Base-by-base conservation (phyloP, 1,140 invertebrate genomes). In the Papilio dardanus region DNA sequence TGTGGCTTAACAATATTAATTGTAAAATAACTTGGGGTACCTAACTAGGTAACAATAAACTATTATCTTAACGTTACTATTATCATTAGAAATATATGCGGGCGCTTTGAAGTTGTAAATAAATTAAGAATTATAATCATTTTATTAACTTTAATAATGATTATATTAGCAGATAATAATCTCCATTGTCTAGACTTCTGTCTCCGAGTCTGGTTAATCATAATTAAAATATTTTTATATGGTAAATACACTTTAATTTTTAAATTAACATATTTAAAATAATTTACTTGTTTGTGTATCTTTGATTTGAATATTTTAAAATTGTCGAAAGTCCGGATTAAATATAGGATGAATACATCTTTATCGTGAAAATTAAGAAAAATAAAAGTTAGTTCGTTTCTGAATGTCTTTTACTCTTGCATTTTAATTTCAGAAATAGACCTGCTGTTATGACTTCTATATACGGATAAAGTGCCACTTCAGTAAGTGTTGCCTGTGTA, bases 11-110 rank as follows among this genome's bases (percentile, higher is more conserved):
- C n/a, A 42, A 69, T 69, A 21, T 19, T 24, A 21, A 35, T 24
- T 21, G 3, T 19, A 68, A 6, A 21, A 69, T 42, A 14, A 35
- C 33, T 14, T 10, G 14, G 67, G 31, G 67, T 19, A 40, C 37
- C 16, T 69, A 66, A 66, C 33, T 69, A 69, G 67, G 67, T 40
- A 35, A 69, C 67, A 14, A 62, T 62, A 62, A 62, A 62, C 24
- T 28, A 35, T 24, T 69, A 69, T 40, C 67, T 69, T 14, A 42
- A 69, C 42, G 31, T 37, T 2, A 16, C 10, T 69, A 40, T 40
- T 21, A 40, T 24, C 35, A 24, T 37, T 68, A 5, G 1, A 33
- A 40, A 14, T 0, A 69, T 24, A 69, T 69, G 67, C 35, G 67
- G 67, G 67, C 67, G 40, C n/a, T 37, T 69, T 69, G 67, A 69